Conservation (phyloP, 2,797 vertebrate genomes). For the Phrynocephalus vlangalii region DNA sequence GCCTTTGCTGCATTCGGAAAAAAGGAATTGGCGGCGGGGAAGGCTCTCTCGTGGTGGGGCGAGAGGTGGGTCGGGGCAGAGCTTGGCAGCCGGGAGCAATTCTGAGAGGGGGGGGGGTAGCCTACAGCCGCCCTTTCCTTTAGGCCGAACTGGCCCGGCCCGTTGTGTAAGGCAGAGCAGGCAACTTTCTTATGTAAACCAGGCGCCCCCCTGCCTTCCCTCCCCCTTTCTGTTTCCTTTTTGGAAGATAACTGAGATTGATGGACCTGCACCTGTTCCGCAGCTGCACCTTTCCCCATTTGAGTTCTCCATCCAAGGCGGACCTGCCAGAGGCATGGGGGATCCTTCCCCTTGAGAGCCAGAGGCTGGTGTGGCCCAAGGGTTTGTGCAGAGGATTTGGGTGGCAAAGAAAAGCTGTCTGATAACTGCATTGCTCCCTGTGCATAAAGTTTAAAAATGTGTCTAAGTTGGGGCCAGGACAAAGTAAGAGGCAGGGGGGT, state of each 20-base stretch:
- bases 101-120: neutral
- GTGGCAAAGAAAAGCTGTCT: neutral
- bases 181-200: constrained; percentile 25
- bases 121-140: neutral
- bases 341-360: neutral
- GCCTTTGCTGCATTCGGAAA: neutral
- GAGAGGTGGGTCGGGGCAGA: neutral
- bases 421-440: neutral
- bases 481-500: neutral
- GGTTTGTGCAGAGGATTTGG: constrained; percentile 30
- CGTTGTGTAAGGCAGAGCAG: constrained; percentile 50
- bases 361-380: no score
- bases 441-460: neutral
- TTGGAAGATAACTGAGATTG: neutral
- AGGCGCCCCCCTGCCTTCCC: constrained; percentile 48
- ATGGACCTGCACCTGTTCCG: neutral
- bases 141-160: neutral
- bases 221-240: constrained; percentile 65
- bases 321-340: neutral
- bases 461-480: neutral
- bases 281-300: neutral
- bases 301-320: neutral
- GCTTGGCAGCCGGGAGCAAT: neutral
- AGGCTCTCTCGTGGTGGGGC: no score
- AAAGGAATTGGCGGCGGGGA: neutral